Evolutionary conservation across 2,888 invertebrate species (phyloP).

Genomic region (Mythimna pallens): DNA sequence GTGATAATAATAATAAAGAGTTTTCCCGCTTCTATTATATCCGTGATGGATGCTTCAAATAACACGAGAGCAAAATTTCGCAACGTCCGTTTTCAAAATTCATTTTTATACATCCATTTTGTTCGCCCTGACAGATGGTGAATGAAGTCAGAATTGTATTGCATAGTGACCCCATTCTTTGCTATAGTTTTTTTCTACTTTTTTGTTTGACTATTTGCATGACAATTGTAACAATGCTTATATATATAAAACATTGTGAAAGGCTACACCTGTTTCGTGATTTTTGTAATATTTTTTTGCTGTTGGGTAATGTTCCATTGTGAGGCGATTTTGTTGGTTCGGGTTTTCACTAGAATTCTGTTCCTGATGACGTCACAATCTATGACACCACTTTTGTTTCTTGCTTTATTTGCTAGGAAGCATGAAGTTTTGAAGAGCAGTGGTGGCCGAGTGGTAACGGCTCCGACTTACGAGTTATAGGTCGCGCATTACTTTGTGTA

Average conservation of each 20-base stretch:
- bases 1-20: no score
- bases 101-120: constrained; percentile 48
- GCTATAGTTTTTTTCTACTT: constrained; percentile 18
- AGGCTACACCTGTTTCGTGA: constrained; percentile 44
- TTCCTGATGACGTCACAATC: constrained; percentile 27
- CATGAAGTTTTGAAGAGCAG: constrained; percentile 11
- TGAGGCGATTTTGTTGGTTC: constrained; percentile 7
- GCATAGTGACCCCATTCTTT: constrained; percentile 60
- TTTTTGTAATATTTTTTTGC: constrained; percentile 19
- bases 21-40: not conserved
- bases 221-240: constrained; percentile 57
- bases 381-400: not conserved
- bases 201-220: constrained; percentile 49
- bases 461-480: no score
- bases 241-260: constrained; percentile 26
- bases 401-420: constrained; percentile 10
- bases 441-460: no score
- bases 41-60: constrained; percentile 23
- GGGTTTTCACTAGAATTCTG: not conserved
- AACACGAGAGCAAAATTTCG: constrained; percentile 19
- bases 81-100: constrained; percentile 55
- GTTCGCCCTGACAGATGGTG: constrained; percentile 51
- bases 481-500: no score
- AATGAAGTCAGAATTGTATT: constrained; percentile 33
- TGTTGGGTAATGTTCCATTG: constrained; percentile 38